Percentiles rank a stretch among this genome's conserved stretches.
These are phyloP conservation scores for Mactromeris polynyma DNA, from an alignment of 2,888 invertebrate species.

Conservation along the genomic window DNA sequence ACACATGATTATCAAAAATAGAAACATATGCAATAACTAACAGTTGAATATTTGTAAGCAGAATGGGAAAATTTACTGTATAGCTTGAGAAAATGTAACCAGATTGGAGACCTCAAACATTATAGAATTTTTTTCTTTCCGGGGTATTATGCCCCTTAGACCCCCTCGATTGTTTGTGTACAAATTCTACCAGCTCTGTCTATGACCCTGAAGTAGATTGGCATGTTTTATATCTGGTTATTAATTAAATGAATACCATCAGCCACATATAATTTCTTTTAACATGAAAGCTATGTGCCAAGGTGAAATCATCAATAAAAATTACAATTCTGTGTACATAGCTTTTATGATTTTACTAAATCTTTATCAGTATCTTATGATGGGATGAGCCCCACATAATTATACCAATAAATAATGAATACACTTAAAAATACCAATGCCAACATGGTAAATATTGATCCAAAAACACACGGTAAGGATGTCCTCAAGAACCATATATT, in stretches of 20 bases:
- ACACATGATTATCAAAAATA: too few species aligned
- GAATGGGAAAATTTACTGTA: too few species aligned
- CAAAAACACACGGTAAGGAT: neutral
- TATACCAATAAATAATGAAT: neutral
- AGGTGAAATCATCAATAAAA: neutral
- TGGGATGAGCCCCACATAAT: neutral
- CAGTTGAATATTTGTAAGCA: too few species aligned
- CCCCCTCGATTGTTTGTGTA: too few species aligned
- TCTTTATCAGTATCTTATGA: neutral
- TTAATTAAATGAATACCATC: neutral
- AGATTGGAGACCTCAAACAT: too few species aligned
- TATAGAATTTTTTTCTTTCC: too few species aligned
- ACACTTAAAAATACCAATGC: too few species aligned
- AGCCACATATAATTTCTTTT: neutral
- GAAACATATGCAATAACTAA: too few species aligned
- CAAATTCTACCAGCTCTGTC: too few species aligned
- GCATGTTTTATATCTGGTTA: neutral
- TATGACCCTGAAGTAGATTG: too few species aligned
- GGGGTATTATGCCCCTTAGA: too few species aligned
- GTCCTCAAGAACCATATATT: neutral
- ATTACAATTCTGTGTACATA: neutral
- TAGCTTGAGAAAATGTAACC: too few species aligned
- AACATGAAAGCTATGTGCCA: neutral
- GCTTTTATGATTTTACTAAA: neutral
- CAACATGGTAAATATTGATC: neutral